These are phyloP conservation scores for Heliconius ismenius DNA, from an alignment of 2,888 invertebrate species.

Conservation along the genomic window DNA sequence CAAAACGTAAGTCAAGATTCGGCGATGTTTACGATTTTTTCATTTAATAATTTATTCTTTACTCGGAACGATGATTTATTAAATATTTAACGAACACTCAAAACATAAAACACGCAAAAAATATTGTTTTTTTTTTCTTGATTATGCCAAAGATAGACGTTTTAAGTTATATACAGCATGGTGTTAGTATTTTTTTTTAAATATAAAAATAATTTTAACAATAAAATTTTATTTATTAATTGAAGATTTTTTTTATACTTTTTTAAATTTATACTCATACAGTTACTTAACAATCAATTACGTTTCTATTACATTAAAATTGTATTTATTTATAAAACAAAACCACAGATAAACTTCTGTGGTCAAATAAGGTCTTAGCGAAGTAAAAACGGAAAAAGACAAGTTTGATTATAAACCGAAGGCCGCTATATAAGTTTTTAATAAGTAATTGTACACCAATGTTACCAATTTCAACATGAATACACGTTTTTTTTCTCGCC, in stretches of 20 bases:
- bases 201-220: too few species aligned
- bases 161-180: constrained; percentile 9
- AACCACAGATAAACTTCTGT: background rate
- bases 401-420: constrained; percentile 55
- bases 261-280: background rate
- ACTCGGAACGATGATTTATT: constrained; percentile 40
- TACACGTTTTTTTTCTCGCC: constrained; percentile 61
- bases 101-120: constrained; percentile 28
- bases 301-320: background rate
- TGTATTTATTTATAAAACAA: background rate
- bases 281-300: background rate
- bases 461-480: constrained; percentile 77
- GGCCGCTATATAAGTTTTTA: constrained; percentile 65
- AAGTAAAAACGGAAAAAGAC: constrained; percentile 20
- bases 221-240: too few species aligned
- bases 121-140: constrained; percentile 14
- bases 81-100: constrained; percentile 37
- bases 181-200: background rate
- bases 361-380: constrained; percentile 5
- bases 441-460: constrained; percentile 78
- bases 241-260: too few species aligned
- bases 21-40: constrained; percentile 29
- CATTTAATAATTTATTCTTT: constrained; percentile 37
- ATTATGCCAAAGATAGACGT: constrained; percentile 8
- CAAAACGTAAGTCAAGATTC: constrained; percentile 16